Base-by-base conservation (phyloP, 2,888 invertebrate genomes). In the Epistrophe grossulariae region DNA sequence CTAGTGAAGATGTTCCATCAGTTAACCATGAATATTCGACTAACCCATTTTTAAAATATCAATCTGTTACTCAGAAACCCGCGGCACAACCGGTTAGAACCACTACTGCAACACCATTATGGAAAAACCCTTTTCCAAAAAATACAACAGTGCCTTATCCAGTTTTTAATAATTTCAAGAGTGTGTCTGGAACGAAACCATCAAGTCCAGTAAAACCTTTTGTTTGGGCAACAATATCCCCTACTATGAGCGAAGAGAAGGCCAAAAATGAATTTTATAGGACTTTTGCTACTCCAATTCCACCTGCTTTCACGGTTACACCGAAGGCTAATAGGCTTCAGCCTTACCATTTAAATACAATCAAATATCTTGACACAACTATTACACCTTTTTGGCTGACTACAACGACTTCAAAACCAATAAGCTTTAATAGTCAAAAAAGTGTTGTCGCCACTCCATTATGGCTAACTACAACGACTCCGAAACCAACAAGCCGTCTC, bases 11-110 rank as follows among this genome's bases (percentile, higher is more conserved):
- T n/a, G 13, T 59, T 5, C 35, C n/a, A 31, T 35, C 83, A n/a
- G 59, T 80, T 5, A 85, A 74, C 35, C 84, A 88, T 43, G 66
- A 64, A 4, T 88, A 71, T 71, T 55, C 52, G 10, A 28, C 43
- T 15, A 90, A 90, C 81, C 88, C 89, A 17, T 89, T 89, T 64
- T 78, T 89, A 11, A 88, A 79, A 28, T 4, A 9, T 15, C n/a
- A 55, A 24, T 55, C 70, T n/a, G 52, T 11, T 2, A 24, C n/a
- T 3, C 40, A 52, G 15, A 62, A 71, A 55, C 28, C 57, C 2
- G 60, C 17, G 0, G 19, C 19, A 43, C 19, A 5, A 1, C n/a
- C 73, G 0, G 15, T 59, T 0, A 28, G 72, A 48, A 62, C 74
- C 8, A 70, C 70, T n/a, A 66, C 70, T 19, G 10, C 79, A 70